Evolutionary conservation across 2,113 vertebrate genomes (phyloP).

Genomic region (Girardinichthys multiradiatus): DNA sequence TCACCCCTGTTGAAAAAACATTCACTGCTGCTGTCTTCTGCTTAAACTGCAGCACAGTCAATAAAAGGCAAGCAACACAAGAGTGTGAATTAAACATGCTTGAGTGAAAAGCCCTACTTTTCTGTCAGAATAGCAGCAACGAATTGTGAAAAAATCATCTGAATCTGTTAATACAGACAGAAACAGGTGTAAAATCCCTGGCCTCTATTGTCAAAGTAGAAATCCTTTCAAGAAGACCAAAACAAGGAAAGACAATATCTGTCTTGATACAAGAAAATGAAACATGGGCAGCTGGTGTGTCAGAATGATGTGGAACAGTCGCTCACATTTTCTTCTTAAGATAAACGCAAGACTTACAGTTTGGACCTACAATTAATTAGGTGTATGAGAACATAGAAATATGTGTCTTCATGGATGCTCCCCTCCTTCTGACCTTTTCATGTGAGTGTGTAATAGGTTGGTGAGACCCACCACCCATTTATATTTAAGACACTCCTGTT

Average conservation of each 20-base stretch:
- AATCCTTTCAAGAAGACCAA: not conserved
- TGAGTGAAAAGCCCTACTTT: not conserved
- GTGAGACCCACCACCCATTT: constrained; percentile 39
- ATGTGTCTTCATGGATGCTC: not conserved
- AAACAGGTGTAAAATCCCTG: not conserved
- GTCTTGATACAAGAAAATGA: not conserved
- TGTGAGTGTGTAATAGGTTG: constrained; percentile 43
- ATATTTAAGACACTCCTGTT: constrained; percentile 21
- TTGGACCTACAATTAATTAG: constrained; percentile 20
- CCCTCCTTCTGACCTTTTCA: constrained; percentile 44
- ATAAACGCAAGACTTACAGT: not conserved
- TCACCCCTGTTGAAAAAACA: not conserved
- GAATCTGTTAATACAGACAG: constrained; percentile 9
- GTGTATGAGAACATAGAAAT: not conserved
- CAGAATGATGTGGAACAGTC: not conserved
- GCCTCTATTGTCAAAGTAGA: not conserved
- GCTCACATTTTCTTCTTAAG: not conserved
- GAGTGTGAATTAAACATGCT: constrained; percentile 1
- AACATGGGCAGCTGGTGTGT: not conserved
- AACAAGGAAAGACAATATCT: not conserved
- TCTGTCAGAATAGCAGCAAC: constrained; percentile 1
- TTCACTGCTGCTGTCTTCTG: constrained; percentile 3
- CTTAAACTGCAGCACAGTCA: not conserved
- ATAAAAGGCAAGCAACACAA: not conserved
- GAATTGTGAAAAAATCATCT: not conserved